These are phyloP conservation scores for Eutrigla gurnardus DNA, from an alignment of 2,797 vertebrate genomes.

Conservation along the genomic window DNA sequence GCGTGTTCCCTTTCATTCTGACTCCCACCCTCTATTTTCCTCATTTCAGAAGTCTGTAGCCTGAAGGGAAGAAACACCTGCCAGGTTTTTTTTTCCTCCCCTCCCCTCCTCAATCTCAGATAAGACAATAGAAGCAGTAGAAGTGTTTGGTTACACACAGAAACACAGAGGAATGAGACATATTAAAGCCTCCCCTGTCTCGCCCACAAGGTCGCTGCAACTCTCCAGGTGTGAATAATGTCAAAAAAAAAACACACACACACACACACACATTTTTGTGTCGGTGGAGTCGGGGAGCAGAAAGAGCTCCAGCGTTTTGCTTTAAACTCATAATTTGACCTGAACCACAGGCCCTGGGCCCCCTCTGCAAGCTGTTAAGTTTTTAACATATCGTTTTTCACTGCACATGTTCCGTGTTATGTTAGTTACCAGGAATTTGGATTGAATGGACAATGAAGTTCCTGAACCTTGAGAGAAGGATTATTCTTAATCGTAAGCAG, in stretches of 20 bases:
- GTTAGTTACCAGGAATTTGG: conserved; percentile 79
- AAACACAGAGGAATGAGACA: conserved; percentile 68
- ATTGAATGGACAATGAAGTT: conserved; percentile 81
- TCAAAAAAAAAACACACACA: conserved; percentile 23
- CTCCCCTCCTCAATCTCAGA: conserved; percentile 67
- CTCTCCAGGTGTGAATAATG: conserved; percentile 76
- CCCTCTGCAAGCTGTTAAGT: conserved; percentile 81
- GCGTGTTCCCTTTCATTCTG: conserved; percentile 70
- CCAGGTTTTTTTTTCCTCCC: conserved; percentile 58
- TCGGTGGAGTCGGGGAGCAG: conserved; percentile 50
- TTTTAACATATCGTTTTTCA: conserved; percentile 81
- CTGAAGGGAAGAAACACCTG: conserved; percentile 78
- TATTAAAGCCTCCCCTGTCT: conserved; percentile 71
- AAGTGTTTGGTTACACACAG: conserved; percentile 77
- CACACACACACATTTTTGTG: conserved; percentile 49
- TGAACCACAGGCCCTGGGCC: conserved; percentile 67
- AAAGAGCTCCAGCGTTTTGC: conserved; percentile 53
- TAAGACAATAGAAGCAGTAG: conserved; percentile 79
- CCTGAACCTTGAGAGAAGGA: conserved; percentile 79
- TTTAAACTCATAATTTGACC: conserved; percentile 78
- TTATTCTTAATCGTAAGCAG: conserved; percentile 76
- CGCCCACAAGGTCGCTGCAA: conserved; percentile 58
- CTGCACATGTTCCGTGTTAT: conserved; percentile 83
- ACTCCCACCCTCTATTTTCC: conserved; percentile 76
- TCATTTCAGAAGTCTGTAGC: conserved; percentile 78